Conservation (phyloP, 1,140 invertebrate genomes). For the Octopus bimaculoides region DNA sequence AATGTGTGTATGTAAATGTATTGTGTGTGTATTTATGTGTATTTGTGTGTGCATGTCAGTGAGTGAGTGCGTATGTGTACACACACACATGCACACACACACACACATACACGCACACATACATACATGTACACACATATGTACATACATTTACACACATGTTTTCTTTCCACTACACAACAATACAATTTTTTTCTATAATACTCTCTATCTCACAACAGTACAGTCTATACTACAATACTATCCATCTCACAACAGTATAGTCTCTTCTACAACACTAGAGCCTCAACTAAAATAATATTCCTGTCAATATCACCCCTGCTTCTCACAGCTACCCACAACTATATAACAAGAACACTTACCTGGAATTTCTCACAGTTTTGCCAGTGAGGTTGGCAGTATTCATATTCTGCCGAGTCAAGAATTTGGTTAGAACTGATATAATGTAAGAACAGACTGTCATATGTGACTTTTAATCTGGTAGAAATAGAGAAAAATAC, state of each 20-base stretch:
- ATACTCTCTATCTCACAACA: too few relatives aligned
- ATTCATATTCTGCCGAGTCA: conserved; percentile 84
- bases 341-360: conserved; percentile 26
- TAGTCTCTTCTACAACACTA: too few relatives aligned
- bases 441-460: conserved; percentile 77
- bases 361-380: conserved; percentile 74
- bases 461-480: conserved; percentile 74
- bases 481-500: not conserved
- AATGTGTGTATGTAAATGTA: not conserved
- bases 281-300: too few relatives aligned
- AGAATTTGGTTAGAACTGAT: conserved; percentile 80
- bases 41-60: not conserved
- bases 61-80: not conserved
- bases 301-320: too few relatives aligned
- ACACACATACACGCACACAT: not conserved
- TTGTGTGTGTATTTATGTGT: not conserved
- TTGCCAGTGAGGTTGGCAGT: conserved; percentile 68
- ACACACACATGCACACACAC: not conserved
- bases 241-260: too few relatives aligned
- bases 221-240: too few relatives aligned
- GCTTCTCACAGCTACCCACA: too few relatives aligned
- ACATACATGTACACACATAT: not conserved
- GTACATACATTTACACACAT: not conserved
- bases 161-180: not conserved
- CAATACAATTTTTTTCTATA: too few relatives aligned